Percentiles rank a stretch among this genome's conserved stretches.
Evolutionary conservation across 64 coral and sea anemone species (phyloP).

Genomic region (Pocillopora verrucosa): DNA sequence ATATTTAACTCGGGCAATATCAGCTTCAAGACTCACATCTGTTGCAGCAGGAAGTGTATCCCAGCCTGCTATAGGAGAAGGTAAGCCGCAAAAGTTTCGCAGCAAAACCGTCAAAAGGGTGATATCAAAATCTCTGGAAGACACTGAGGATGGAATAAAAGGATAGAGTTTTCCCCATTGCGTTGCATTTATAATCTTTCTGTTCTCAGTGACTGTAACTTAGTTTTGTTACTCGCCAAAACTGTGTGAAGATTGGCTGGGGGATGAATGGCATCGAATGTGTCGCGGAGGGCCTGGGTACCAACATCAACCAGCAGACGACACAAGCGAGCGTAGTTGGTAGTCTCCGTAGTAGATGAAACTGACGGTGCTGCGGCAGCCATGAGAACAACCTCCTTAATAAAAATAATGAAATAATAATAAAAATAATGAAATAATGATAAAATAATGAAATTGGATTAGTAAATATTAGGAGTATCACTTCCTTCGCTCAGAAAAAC

Average conservation of each 20-base stretch:
- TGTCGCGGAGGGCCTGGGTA: background rate
- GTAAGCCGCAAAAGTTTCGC: background rate
- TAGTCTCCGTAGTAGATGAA: background rate
- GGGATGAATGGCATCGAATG: background rate
- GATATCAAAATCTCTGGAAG: conserved; percentile 27
- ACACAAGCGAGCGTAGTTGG: background rate
- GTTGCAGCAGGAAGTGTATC: conserved; percentile 8
- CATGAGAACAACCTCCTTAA: background rate
- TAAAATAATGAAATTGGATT: no score
- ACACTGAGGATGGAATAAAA: background rate
- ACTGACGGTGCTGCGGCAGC: background rate
- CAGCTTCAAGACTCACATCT: conserved; percentile 11
- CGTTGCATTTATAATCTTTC: background rate
- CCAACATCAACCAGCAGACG: conserved; percentile 9
- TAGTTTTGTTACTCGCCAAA: background rate
- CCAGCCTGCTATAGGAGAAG: background rate
- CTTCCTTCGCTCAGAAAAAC: no score
- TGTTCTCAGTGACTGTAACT: background rate
- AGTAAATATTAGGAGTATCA: no score
- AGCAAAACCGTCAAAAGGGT: background rate
- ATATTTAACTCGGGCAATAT: conserved; percentile 23
- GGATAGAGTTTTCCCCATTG: background rate
- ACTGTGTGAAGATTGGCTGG: background rate
- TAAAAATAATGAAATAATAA: background rate
- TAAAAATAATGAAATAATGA: background rate